Evolutionary conservation across 2,113 vertebrate species (phyloP).

Genomic region (Gobio gobio): DNA sequence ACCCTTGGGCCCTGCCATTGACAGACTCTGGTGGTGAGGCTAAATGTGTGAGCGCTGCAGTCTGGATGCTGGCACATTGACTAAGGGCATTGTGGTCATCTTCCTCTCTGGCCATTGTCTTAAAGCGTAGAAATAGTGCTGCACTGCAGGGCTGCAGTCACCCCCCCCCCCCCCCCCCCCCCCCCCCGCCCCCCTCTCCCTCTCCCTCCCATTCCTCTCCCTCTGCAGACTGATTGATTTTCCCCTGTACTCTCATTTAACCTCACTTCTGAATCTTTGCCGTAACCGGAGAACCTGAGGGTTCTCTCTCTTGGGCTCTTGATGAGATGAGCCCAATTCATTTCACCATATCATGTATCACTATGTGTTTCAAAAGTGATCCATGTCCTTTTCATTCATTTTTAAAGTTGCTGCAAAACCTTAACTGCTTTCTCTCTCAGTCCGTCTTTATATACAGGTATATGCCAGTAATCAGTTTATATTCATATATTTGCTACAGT

Average conservation of each 20-base stretch:
- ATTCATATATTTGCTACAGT: neutral
- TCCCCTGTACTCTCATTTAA: neutral
- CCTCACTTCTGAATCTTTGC: conserved; percentile 24
- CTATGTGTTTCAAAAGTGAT: neutral
- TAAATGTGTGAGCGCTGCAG: conserved; percentile 11
- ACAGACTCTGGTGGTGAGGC: conserved; percentile 6
- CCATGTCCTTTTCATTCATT: neutral
- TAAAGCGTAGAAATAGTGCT: conserved; percentile 27
- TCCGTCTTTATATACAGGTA: neutral
- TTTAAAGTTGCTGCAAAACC: neutral
- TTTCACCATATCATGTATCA: conserved; percentile 21
- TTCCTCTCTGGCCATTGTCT: conserved; percentile 45
- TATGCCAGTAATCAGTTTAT: neutral
- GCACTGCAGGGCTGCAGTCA: conserved; percentile 46
- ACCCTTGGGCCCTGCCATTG: conserved; percentile 31
- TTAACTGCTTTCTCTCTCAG: neutral
- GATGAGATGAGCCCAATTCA: conserved; percentile 21
- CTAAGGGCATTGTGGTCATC: conserved; percentile 49
- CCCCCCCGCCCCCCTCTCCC: neutral
- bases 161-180: neutral
- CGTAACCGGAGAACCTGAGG: conserved; percentile 2
- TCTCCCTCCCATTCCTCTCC: conserved; percentile 17
- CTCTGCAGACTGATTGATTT: conserved; percentile 46
- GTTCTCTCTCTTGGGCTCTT: neutral
- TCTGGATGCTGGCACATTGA: conserved; percentile 40